A percentile compares a stretch with the other conserved stretches of the same genome.
These are phyloP conservation scores for Chymomyza costata DNA, from an alignment of 1,140 invertebrate genomes.

Conservation along the genomic window DNA sequence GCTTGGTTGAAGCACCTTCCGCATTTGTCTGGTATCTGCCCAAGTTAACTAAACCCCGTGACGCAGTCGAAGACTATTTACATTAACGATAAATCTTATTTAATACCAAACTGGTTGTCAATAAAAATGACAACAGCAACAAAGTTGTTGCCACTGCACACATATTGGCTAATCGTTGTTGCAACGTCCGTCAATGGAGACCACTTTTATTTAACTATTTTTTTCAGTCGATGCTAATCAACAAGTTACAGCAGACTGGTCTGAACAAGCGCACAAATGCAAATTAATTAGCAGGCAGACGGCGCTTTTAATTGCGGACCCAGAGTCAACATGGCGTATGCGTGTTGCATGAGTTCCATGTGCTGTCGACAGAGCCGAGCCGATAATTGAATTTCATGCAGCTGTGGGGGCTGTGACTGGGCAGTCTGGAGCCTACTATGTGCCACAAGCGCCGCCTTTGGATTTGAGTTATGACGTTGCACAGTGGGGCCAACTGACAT, in stretches of 20 bases:
- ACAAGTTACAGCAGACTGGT: constrained; percentile 17
- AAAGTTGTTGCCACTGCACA: constrained; percentile 28
- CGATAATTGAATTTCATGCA: constrained; percentile 61
- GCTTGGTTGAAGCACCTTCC: no score
- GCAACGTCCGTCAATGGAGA: no score
- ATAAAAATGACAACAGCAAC: constrained; percentile 39
- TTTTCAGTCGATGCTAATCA: constrained; percentile 3
- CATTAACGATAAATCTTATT: constrained; percentile 57
- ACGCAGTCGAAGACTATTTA: constrained; percentile 40
- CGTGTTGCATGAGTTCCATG: constrained; percentile 48
- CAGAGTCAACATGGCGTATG: constrained; percentile 57
- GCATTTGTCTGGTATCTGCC: constrained; percentile 34
- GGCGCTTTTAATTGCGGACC: constrained; percentile 58
- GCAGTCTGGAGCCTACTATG: constrained; percentile 53
- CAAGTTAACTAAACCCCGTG: constrained; percentile 18
- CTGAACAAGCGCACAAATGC: constrained; percentile 42
- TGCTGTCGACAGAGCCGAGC: constrained; percentile 1
- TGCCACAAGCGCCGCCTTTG: constrained; percentile 66
- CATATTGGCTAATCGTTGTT: constrained; percentile 56
- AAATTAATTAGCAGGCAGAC: constrained; percentile 62
- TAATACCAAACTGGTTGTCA: constrained; percentile 8
- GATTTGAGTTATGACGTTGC: constrained; percentile 61
- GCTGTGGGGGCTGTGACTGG: constrained; percentile 31
- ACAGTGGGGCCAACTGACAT: no score
- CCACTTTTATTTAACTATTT: no score